Conservation (phyloP, 2,888 invertebrate genomes). For the Podotricha telesiphe region DNA sequence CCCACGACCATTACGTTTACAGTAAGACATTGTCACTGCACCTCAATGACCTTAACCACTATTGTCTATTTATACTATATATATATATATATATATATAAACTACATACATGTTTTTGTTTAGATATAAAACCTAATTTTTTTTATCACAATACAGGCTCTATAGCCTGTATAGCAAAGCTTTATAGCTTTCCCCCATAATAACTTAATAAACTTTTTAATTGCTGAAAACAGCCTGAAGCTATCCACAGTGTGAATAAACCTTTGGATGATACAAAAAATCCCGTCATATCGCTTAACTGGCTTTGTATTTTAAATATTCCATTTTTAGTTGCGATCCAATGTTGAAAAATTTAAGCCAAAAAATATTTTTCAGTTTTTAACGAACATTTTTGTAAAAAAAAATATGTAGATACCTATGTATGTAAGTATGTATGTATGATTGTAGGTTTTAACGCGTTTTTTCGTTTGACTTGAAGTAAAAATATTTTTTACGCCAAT, state of each 20-base stretch:
- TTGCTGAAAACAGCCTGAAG: constrained; percentile 1
- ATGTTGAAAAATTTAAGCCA: neutral
- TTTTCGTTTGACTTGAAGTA: constrained; percentile 8
- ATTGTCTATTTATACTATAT: no score
- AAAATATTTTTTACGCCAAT: constrained; percentile 12
- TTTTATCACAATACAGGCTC: neutral
- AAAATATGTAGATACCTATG: neutral
- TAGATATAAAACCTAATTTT: no score
- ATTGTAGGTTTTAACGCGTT: neutral
- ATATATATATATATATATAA: neutral
- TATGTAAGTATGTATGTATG: neutral
- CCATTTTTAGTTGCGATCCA: constrained; percentile 8
- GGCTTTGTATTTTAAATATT: constrained; percentile 19
- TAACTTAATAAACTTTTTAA: constrained; percentile 16
- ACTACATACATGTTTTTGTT: no score
- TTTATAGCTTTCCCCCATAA: no score
- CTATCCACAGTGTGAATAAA: constrained; percentile 1
- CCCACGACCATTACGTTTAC: neutral
- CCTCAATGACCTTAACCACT: no score
- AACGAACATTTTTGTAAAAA: constrained; percentile 1
- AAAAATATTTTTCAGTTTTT: constrained; percentile 18
- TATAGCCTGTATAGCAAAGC: no score
- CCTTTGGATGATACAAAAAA: neutral
- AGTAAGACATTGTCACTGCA: neutral
- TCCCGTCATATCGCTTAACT: constrained; percentile 15